Percentiles rank a stretch among this genome's conserved stretches.
Conservation (phyloP, 2,888 invertebrate species). For the Ceriagrion tenellum region DNA sequence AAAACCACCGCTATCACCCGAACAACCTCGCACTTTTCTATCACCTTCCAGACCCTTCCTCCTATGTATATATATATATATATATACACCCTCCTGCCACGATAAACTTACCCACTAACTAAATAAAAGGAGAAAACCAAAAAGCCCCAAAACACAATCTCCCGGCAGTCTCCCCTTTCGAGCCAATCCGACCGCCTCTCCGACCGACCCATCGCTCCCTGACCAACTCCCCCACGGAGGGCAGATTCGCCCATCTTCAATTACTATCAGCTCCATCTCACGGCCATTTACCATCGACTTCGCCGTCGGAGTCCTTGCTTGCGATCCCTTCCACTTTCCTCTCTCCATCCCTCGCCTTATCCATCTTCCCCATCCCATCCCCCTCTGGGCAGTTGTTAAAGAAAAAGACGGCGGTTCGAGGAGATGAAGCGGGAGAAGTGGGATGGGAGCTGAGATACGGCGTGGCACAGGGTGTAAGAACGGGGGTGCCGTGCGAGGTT, state of each 20-base stretch:
- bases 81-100: neutral
- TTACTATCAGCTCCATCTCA: slow-evolving; percentile 61
- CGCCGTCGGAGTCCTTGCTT: slow-evolving; percentile 47
- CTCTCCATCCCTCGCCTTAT: neutral
- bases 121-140: neutral
- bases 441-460: neutral
- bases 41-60: slow-evolving; percentile 26
- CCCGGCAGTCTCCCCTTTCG: neutral
- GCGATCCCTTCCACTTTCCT: neutral
- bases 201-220: neutral
- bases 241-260: slow-evolving; percentile 53
- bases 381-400: neutral
- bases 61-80: neutral
- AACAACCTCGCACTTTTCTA: neutral
- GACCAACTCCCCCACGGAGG: neutral
- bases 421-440: slow-evolving; percentile 1
- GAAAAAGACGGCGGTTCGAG: neutral
- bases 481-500: neutral
- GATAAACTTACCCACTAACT: slow-evolving; percentile 36
- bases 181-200: neutral
- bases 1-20: slow-evolving; percentile 1
- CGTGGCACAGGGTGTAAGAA: neutral
- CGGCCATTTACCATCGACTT: slow-evolving; percentile 57
- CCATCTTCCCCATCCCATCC: neutral
- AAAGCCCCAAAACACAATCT: neutral